Evolutionary conservation across 1,140 invertebrate genomes (phyloP).

Genomic region (Brachionus koreanus): DNA sequence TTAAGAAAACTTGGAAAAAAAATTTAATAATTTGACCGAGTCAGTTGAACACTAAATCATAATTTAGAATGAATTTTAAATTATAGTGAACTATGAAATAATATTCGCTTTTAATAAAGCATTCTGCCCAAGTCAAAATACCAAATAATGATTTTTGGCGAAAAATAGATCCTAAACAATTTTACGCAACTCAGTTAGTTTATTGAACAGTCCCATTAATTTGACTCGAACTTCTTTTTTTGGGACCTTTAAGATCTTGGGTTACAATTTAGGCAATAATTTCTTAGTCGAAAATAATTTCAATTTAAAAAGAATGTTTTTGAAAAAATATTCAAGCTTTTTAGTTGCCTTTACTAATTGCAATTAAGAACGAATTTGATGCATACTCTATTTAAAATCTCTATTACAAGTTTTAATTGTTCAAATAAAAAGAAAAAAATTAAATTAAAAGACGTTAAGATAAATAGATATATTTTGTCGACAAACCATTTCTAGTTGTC

Average conservation of each 20-base stretch:
- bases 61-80: not conserved
- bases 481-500: not conserved
- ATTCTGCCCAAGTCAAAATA: not conserved
- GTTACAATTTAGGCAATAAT: not conserved
- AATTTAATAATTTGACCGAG: not conserved
- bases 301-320: not conserved
- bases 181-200: conserved; percentile 4
- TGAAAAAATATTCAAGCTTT: not conserved
- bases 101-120: not conserved
- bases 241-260: conserved; percentile 8
- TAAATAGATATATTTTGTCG: not conserved
- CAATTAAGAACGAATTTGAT: not conserved
- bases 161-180: not conserved
- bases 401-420: not conserved
- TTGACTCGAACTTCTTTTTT: not conserved
- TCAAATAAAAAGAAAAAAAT: not conserved
- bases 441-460: conserved; percentile 29
- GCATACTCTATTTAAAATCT: not conserved
- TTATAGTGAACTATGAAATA: not conserved
- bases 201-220: not conserved
- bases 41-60: not conserved
- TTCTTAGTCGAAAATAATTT: not conserved
- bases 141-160: not conserved
- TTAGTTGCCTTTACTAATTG: not conserved
- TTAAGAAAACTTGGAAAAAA: not conserved